phyloP scores from a whole-genome alignment of 2,888 invertebrate genomes.

The Villa cingulata region DNA sequence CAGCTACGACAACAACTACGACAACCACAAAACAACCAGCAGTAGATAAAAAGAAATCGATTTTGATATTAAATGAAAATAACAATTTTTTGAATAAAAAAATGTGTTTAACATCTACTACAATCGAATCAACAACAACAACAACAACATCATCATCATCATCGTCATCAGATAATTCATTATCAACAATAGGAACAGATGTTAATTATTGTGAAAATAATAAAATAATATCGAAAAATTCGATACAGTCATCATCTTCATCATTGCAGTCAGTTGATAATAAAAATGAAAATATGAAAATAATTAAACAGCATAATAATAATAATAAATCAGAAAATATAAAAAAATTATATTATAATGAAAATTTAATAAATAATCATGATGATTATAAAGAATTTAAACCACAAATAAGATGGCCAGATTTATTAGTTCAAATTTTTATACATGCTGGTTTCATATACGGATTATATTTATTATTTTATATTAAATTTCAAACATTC shows the following conservation, averaged over 20 bases:
- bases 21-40: background rate
- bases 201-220: background rate
- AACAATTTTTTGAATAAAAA: background rate
- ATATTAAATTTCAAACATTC: constrained; percentile 48
- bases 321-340: background rate
- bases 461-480: constrained; percentile 52
- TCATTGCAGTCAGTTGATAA: background rate
- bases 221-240: too few relatives aligned
- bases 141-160: background rate
- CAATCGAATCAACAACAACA: background rate
- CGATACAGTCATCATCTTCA: too few relatives aligned
- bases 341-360: background rate
- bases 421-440: constrained; percentile 52
- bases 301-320: background rate
- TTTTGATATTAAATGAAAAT: too few relatives aligned
- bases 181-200: background rate
- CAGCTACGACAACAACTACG: constrained; percentile 4
- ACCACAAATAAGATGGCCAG: constrained; percentile 57
- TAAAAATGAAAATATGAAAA: background rate
- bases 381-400: constrained; percentile 34
- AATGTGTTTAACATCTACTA: constrained; percentile 5
- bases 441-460: constrained; percentile 57
- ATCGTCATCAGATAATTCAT: background rate
- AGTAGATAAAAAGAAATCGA: background rate
- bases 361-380: background rate